Base-by-base conservation (phyloP, 1,140 invertebrate species). In the Eurosta solidaginis region DNA sequence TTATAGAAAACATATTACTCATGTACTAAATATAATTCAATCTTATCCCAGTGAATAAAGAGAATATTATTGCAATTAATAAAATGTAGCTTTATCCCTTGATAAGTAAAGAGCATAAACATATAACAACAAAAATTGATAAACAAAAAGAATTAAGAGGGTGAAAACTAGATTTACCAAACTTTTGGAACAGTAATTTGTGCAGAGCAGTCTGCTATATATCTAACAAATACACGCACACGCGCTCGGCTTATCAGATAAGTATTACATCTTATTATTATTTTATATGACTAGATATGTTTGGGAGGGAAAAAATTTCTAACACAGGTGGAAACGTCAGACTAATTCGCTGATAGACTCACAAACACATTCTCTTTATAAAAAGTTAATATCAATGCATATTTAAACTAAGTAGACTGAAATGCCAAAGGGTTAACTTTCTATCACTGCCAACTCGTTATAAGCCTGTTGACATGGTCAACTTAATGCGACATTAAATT, bases 61-160 rank as follows among this genome's bases (percentile, higher is more conserved):
- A 68, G 5, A 68, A 68, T 68, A 6, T 68, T 68, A 33, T 20
- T 68, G 29, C 59, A 68, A 40, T 68, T 40, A 68, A 68, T 40
- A 40, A 36, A 68, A 68, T 68, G 59, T 68, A 20, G 59, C 27
- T 17, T n/a, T 68, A n/a, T 1, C 14, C 20, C 40, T 68, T 68
- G n/a, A 12, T 40, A 36, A 40, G 17, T 68, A 27, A 42, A 68
- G n/a, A n/a, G 59, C 33, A 40, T 20, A 68, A 68, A 7, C 3
- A 17, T n/a, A n/a, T n/a, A n/a, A n/a, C n/a, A n/a, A n/a, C n/a
- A n/a, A n/a, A n/a, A n/a, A n/a, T n/a, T n/a, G n/a, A n/a, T n/a
- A n/a, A n/a, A n/a, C n/a, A n/a, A n/a, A n/a, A n/a, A n/a, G n/a
- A n/a, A n/a, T n/a, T n/a, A n/a, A n/a, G n/a, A n/a, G n/a, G n/a